phyloP scores from a whole-genome alignment of 2,888 invertebrate species.

The Diarsia brunnea region DNA sequence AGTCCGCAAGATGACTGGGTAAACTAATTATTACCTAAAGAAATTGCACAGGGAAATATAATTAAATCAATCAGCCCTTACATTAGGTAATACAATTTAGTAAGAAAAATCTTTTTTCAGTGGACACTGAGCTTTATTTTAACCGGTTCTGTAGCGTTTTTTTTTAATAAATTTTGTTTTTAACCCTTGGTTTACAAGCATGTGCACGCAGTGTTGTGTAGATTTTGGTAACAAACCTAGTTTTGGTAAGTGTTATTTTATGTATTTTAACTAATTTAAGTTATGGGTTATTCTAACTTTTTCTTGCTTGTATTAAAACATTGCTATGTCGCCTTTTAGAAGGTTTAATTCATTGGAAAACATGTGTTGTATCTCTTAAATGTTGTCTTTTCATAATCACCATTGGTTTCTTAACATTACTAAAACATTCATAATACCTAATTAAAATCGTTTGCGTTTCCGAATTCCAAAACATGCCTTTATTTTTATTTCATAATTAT shows the following conservation, averaged over 20 bases:
- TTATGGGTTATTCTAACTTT: conserved; percentile 49
- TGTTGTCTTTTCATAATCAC: conserved; percentile 12
- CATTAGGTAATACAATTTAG: too few species aligned
- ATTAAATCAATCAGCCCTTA: too few species aligned
- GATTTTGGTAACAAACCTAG: conserved; percentile 58
- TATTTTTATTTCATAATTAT: too few species aligned
- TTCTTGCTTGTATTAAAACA: conserved; percentile 52
- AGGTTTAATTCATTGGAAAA: conserved; percentile 3
- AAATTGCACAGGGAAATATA: background rate
- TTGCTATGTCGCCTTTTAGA: conserved; percentile 52
- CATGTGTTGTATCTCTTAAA: background rate
- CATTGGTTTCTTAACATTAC: conserved; percentile 10
- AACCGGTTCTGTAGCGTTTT: conserved; percentile 49
- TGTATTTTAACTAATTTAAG: conserved; percentile 52
- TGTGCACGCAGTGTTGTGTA: conserved; percentile 72
- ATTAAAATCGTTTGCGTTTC: background rate
- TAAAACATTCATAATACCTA: conserved; percentile 1
- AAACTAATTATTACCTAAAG: background rate
- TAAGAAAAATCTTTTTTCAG: too few species aligned
- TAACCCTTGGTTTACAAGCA: conserved; percentile 66
- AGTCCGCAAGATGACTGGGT: background rate
- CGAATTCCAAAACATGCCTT: background rate
- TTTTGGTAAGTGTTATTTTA: conserved; percentile 67
- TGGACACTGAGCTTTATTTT: conserved; percentile 62
- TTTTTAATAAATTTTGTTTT: conserved; percentile 48